Evolutionary conservation across 2,888 invertebrate species (phyloP).

Genomic region (Molanna angustata): DNA sequence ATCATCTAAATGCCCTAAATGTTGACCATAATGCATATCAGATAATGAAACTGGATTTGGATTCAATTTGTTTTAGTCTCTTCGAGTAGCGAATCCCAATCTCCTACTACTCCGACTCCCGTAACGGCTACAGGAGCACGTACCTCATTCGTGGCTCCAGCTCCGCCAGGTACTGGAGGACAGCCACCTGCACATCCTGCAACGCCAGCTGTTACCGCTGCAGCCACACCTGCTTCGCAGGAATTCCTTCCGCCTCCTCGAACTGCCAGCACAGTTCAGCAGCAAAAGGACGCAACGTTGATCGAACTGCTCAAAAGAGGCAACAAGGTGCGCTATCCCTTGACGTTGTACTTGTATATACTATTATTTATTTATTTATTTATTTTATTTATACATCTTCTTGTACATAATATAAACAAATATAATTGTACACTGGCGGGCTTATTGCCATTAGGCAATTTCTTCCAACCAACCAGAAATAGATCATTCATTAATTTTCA

Average conservation of each 20-base stretch:
- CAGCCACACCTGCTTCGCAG: constrained; percentile 45
- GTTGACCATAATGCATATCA: too few relatives aligned
- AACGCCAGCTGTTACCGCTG: constrained; percentile 34
- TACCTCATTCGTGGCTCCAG: constrained; percentile 57
- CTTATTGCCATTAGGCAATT: too few relatives aligned
- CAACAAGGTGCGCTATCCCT: constrained; percentile 48
- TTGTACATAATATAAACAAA: too few relatives aligned
- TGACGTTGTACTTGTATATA: not conserved
- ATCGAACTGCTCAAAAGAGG: constrained; percentile 76
- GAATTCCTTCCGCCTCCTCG: constrained; percentile 52
- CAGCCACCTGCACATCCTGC: constrained; percentile 33
- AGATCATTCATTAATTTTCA: too few relatives aligned
- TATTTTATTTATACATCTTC: too few relatives aligned
- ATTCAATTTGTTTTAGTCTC: constrained; percentile 36
- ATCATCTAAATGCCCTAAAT: too few relatives aligned
- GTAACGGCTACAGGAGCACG: constrained; percentile 37
- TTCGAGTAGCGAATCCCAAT: constrained; percentile 32
- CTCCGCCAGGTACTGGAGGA: constrained; percentile 48
- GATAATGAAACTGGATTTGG: not conserved
- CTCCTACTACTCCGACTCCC: constrained; percentile 43
- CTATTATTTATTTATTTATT: not conserved
- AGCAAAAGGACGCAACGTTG: constrained; percentile 72
- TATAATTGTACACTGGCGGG: too few relatives aligned
- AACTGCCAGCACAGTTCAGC: constrained; percentile 47
- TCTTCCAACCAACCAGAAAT: too few relatives aligned